phyloP scores from a whole-genome alignment of 2,113 vertebrate species.

The Struthio camelus region DNA sequence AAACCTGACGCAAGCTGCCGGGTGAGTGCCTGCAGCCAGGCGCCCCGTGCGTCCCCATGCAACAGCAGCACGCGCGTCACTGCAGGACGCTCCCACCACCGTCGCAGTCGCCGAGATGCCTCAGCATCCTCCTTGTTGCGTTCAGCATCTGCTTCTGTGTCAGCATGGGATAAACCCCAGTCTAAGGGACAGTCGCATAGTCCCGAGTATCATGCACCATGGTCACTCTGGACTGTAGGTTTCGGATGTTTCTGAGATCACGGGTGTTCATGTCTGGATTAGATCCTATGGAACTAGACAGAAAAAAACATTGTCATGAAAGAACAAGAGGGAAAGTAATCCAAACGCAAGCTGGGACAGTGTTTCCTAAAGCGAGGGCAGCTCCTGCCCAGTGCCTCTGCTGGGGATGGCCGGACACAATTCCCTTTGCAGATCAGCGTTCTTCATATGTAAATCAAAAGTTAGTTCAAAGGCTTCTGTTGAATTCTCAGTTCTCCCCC shows the following conservation, averaged over 20 bases:
- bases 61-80: neutral
- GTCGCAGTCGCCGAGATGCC: accelerated
- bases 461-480: slow-evolving; percentile 50
- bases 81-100: neutral
- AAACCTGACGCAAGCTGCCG: neutral
- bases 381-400: neutral
- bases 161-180: neutral
- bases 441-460: slow-evolving; percentile 60
- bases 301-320: neutral
- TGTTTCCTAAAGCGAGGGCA: neutral
- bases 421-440: neutral
- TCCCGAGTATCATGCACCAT: neutral
- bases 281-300: neutral
- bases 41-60: accelerated
- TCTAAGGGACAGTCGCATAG: neutral
- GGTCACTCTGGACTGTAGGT: neutral
- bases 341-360: neutral
- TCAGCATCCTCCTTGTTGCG: neutral
- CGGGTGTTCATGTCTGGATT: neutral
- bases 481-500: slow-evolving; percentile 54
- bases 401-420: slow-evolving; percentile 8
- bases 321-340: neutral
- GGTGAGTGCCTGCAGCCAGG: neutral
- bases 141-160: neutral
- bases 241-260: neutral